These are phyloP conservation scores for Charaxes varanes DNA, from an alignment of 1,140 invertebrate species.

Conservation along the genomic window DNA sequence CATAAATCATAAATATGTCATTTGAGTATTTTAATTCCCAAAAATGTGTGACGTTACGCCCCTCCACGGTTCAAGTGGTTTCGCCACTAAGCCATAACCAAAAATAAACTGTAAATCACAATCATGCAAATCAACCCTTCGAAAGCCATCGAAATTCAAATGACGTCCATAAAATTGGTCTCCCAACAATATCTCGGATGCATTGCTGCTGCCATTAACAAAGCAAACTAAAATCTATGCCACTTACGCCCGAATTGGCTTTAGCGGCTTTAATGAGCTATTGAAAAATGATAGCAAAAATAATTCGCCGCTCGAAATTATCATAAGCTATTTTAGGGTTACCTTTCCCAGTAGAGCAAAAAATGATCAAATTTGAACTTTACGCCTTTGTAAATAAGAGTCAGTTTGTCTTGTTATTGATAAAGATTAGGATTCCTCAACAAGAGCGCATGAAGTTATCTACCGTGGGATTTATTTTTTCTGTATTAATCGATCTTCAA, in stretches of 20 bases:
- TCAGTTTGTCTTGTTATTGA: too few relatives aligned
- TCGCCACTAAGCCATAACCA: conserved; percentile 29
- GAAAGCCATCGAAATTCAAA: conserved; percentile 57
- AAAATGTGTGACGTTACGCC: conserved; percentile 6
- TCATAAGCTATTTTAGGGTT: conserved; percentile 62
- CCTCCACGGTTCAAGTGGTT: conserved; percentile 3
- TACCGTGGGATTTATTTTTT: too few relatives aligned
- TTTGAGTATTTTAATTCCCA: too few relatives aligned
- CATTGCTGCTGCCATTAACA: conserved; percentile 32
- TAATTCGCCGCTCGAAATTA: conserved; percentile 56
- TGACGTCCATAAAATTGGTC: conserved; percentile 62
- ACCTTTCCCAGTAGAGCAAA: conserved; percentile 32
- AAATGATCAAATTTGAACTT: conserved; percentile 7
- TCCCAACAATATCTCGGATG: conserved; percentile 43
- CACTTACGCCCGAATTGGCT: conserved; percentile 53
- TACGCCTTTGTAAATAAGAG: conserved; percentile 4
- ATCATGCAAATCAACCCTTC: conserved; percentile 66
- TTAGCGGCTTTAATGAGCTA: conserved; percentile 63
- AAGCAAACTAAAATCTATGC: conserved; percentile 38
- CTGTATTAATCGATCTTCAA: too few relatives aligned
- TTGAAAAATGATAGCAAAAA: conserved; percentile 73
- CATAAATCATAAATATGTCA: too few relatives aligned
- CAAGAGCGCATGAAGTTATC: too few relatives aligned
- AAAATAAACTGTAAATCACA: conserved; percentile 64
- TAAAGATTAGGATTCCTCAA: too few relatives aligned